Evolutionary conservation across 1,140 invertebrate species (phyloP), one percentile per base, ranked within the genome.

Genomic region (Procambarus virginalis): DNA sequence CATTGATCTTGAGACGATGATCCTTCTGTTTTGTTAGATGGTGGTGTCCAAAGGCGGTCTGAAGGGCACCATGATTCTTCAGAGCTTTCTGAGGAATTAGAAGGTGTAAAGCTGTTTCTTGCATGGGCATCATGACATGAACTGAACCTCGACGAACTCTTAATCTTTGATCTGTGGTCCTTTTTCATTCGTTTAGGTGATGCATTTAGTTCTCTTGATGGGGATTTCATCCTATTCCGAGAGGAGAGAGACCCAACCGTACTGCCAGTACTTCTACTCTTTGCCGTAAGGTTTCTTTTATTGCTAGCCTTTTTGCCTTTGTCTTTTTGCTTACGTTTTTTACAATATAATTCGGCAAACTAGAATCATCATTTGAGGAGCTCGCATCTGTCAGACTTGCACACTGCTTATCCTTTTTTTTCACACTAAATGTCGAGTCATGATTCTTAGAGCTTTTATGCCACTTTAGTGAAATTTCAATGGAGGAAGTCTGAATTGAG

Each of bases 131-230:
- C 12, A 10, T 46, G 17, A 17, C 73, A 8, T 14, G 20, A 34
- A 17, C 8, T 51, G 3, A 73, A 85, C n/a, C 75, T 51, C 12
- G 73, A 85, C 1, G 84, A 85, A 70, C 55, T 77, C 55, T 85
- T 85, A 10, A 85, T 70, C 75, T 85, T 85, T 2, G 73, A 85
- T 77, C 58, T 77, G 51, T 85, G 84, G 34, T 85, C 84, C 55
- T 85, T 85, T 55, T 58, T 85, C 14, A 14, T 3, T 51, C 55
- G 73, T 77, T 58, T 84, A n/a, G 48, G 2, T n/a, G 83, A 51
- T 76, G 82, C 51, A n/a, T 34, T 73, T 49, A 48, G 70, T 75
- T 84, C 82, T 51, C 68, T 55, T 9, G 73, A 73, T 45, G 83
- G 70, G 17, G 73, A 85, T 20, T 77, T 58, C 17, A 17, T 45